Percentiles rank a stretch among this genome's conserved stretches.
Conservation (phyloP, 2,113 vertebrate genomes). For the Glareola pratincola region DNA sequence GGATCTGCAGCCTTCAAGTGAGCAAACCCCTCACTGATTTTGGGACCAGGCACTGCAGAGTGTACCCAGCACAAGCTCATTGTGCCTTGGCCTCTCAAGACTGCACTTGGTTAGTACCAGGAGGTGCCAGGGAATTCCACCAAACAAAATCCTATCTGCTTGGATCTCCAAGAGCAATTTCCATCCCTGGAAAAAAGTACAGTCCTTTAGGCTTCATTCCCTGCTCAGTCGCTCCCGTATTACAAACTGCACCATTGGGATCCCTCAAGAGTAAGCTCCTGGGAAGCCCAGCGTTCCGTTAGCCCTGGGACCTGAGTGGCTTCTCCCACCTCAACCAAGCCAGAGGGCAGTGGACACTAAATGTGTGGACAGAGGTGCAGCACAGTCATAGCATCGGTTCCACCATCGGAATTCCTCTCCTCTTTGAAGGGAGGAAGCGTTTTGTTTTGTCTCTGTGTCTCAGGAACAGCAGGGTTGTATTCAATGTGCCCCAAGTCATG, state of each 20-base stretch:
- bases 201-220: not conserved
- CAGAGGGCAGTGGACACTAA: not conserved
- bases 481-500: not conserved
- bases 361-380: not conserved
- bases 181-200: not conserved
- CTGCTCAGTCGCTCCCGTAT: fast-evolving
- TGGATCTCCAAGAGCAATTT: not conserved
- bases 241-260: not conserved
- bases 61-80: no score
- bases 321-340: not conserved
- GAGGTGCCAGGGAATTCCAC: not conserved
- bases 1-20: not conserved
- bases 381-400: not conserved
- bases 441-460: not conserved
- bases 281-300: not conserved
- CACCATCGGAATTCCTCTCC: not conserved
- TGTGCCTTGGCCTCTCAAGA: not conserved
- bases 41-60: not conserved
- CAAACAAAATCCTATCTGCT: not conserved
- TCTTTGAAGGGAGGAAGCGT: not conserved
- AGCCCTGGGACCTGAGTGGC: not conserved
- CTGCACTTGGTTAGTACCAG: not conserved
- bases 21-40: not conserved
- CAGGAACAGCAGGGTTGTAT: not conserved
- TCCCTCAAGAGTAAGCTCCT: not conserved